Conservation (phyloP, 2,797 vertebrate genomes). For the Myotis daubentonii region DNA sequence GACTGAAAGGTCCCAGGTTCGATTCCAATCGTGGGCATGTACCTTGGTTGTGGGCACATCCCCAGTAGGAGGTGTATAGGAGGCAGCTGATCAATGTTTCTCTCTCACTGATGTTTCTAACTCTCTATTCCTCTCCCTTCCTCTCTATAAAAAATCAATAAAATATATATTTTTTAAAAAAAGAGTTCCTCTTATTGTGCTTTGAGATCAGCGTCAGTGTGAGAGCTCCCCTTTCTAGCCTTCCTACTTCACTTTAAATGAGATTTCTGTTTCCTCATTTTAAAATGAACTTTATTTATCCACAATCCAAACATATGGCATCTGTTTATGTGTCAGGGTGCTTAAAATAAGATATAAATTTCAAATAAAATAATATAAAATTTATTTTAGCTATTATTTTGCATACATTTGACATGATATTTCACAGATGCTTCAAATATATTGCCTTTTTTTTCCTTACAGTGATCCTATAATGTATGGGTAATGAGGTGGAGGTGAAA, state of each 20-base stretch:
- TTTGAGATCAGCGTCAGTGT: background rate
- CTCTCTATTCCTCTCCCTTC: no score
- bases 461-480: background rate
- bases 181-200: no score
- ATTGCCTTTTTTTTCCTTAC: background rate
- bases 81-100: no score
- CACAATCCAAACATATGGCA: background rate
- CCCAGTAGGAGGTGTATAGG: no score
- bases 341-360: background rate
- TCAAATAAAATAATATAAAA: background rate
- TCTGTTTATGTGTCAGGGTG: background rate
- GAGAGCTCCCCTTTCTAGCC: background rate
- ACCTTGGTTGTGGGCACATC: no score
- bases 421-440: background rate
- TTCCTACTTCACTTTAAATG: background rate
- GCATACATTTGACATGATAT: background rate
- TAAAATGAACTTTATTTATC: background rate
- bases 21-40: no score
- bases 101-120: no score
- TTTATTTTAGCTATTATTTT: background rate
- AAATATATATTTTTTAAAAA: no score
- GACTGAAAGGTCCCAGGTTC: no score
- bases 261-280: background rate
- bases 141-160: no score
- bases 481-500: background rate